Conservation (phyloP, 2,888 invertebrate genomes). For the Tinea semifulvella region DNA sequence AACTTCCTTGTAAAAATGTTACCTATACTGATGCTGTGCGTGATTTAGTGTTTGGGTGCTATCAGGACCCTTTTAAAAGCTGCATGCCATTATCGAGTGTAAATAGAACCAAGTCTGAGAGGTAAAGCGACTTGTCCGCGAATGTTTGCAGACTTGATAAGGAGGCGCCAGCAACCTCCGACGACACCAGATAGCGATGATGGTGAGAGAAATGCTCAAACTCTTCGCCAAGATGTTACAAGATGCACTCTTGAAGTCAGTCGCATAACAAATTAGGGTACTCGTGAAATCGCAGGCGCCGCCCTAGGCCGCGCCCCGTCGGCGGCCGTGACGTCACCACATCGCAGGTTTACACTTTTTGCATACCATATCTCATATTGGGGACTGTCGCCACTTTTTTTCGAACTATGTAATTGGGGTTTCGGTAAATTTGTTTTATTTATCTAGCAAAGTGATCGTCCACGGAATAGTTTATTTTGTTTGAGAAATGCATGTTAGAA, state of each 20-base stretch:
- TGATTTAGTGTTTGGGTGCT: too few species aligned
- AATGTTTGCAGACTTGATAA: conserved; percentile 58
- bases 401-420: conserved; percentile 52
- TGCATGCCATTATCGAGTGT: conserved; percentile 42
- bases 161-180: conserved; percentile 44
- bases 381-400: conserved; percentile 62
- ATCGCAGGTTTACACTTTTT: conserved; percentile 47
- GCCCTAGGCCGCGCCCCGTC: conserved; percentile 57
- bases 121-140: conserved; percentile 51
- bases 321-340: conserved; percentile 57
- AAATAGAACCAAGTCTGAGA: conserved; percentile 42
- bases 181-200: conserved; percentile 39
- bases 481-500: background rate
- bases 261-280: conserved; percentile 31
- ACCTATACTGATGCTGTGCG: too few species aligned
- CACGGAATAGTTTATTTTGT: conserved; percentile 17
- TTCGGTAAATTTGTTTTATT: conserved; percentile 46
- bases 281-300: conserved; percentile 43
- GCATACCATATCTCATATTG: conserved; percentile 53
- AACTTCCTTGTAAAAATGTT: too few species aligned
- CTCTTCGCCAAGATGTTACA: conserved; percentile 18
- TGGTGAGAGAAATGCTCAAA: conserved; percentile 51
- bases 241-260: conserved; percentile 41
- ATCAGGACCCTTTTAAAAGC: too few species aligned
- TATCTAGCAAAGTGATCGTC: conserved; percentile 32